These are phyloP conservation scores for Himalopsyche anomala DNA, from an alignment of 2,888 invertebrate species.

Conservation along the genomic window DNA sequence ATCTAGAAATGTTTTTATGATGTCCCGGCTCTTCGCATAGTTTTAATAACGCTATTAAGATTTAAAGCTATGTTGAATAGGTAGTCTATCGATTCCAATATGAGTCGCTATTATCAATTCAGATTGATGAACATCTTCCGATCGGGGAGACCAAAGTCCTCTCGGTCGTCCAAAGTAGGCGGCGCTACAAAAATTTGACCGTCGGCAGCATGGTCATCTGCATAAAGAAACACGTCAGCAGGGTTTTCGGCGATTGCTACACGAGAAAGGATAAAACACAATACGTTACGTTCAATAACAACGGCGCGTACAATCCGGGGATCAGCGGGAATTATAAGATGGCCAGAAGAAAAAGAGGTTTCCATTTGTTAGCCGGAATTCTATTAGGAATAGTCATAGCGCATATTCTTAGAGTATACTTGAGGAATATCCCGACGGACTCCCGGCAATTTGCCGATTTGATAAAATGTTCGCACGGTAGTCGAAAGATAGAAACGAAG, in stretches of 20 bases:
- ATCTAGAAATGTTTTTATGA: too few species aligned
- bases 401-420: constrained; percentile 68
- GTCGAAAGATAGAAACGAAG: constrained; percentile 70
- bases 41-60: background rate
- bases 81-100: constrained; percentile 4
- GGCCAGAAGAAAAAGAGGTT: constrained; percentile 76
- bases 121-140: constrained; percentile 27
- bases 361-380: constrained; percentile 77
- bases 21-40: too few species aligned
- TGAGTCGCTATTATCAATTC: constrained; percentile 14
- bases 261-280: constrained; percentile 49
- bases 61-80: background rate
- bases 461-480: constrained; percentile 70
- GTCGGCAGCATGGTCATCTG: constrained; percentile 54
- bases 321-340: constrained; percentile 67
- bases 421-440: constrained; percentile 56
- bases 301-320: constrained; percentile 40
- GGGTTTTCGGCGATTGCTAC: constrained; percentile 46
- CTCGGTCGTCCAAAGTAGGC: constrained; percentile 40
- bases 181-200: constrained; percentile 41
- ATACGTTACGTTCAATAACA: constrained; percentile 52
- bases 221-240: constrained; percentile 47
- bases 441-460: constrained; percentile 67
- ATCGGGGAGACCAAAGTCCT: constrained; percentile 23
- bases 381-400: constrained; percentile 77